Conservation (phyloP, 1,140 invertebrate genomes). For the Solenopsis invicta region DNA sequence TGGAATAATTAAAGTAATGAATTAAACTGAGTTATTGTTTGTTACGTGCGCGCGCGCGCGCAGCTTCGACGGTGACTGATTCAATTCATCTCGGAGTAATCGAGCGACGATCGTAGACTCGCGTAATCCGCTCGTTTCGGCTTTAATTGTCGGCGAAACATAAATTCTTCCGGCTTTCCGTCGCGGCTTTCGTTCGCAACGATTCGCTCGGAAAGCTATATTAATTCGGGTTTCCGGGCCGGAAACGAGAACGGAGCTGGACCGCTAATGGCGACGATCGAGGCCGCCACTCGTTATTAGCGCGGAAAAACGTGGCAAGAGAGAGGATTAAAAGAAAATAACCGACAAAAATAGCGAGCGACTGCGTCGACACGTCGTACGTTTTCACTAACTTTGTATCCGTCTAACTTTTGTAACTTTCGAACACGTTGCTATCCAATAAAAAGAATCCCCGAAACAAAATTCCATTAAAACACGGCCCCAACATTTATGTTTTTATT, state of each 20-base stretch:
- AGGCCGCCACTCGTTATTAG: constrained; percentile 50
- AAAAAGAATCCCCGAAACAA: constrained; percentile 30
- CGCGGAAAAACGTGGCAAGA: constrained; percentile 16
- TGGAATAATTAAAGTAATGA: constrained; percentile 1
- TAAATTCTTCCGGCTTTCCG: constrained; percentile 80
- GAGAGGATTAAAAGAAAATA: constrained; percentile 52
- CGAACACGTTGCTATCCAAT: neutral
- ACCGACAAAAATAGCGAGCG: constrained; percentile 21
- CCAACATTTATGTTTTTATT: neutral
- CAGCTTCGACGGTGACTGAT: neutral
- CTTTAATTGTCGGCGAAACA: constrained; percentile 80
- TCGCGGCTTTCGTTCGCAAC: constrained; percentile 44
- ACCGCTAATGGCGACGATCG: constrained; percentile 53
- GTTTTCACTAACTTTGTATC: constrained; percentile 25
- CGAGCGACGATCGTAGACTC: neutral
- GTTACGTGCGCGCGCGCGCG: too few relatives aligned
- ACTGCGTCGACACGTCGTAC: constrained; percentile 8
- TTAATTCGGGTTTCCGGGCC: constrained; percentile 75
- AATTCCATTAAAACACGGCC: constrained; percentile 5
- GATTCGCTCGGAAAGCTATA: constrained; percentile 79
- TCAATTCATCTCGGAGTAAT: constrained; percentile 32
- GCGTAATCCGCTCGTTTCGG: constrained; percentile 70
- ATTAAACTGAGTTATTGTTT: neutral
- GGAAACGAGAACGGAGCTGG: constrained; percentile 35
- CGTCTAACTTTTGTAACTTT: constrained; percentile 28